These are phyloP conservation scores for Drosophila auraria DNA, from an alignment of 1,140 invertebrate genomes.

Conservation along the genomic window DNA sequence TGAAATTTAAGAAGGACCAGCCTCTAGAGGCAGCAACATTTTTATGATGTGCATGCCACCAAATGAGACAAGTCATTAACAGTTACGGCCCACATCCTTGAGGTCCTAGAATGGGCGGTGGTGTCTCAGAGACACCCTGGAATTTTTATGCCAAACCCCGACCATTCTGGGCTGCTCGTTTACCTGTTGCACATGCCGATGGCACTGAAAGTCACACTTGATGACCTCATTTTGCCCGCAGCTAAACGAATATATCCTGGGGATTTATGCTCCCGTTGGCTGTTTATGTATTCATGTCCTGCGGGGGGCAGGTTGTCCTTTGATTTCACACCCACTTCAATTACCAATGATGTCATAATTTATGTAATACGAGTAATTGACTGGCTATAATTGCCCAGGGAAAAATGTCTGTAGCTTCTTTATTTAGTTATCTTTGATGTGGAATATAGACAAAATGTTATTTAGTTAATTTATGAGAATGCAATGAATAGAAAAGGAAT, in stretches of 20 bases:
- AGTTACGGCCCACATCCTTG: slow-evolving; percentile 64
- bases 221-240: slow-evolving; percentile 42
- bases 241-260: slow-evolving; percentile 16
- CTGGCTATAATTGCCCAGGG: slow-evolving; percentile 15
- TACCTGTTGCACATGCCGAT: slow-evolving; percentile 62
- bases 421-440: slow-evolving; percentile 12
- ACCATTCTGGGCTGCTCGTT: not conserved
- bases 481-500: not conserved
- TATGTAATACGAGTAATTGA: slow-evolving; percentile 51
- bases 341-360: slow-evolving; percentile 45
- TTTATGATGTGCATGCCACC: slow-evolving; percentile 52
- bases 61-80: slow-evolving; percentile 63
- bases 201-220: slow-evolving; percentile 41
- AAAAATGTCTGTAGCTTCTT: not conserved
- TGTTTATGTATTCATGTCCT: slow-evolving; percentile 59
- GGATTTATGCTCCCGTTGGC: slow-evolving; percentile 30
- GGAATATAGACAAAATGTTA: too few relatives aligned
- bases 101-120: slow-evolving; percentile 35
- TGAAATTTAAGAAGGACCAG: slow-evolving; percentile 15
- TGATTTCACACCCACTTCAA: slow-evolving; percentile 21
- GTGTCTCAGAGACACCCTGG: not conserved
- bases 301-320: slow-evolving; percentile 15
- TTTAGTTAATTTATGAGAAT: slow-evolving; percentile 2
- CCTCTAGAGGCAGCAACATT: slow-evolving; percentile 37
- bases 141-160: slow-evolving; percentile 4